Base-by-base conservation (phyloP, 2,888 invertebrate species). In the Vesta saturnalis region DNA sequence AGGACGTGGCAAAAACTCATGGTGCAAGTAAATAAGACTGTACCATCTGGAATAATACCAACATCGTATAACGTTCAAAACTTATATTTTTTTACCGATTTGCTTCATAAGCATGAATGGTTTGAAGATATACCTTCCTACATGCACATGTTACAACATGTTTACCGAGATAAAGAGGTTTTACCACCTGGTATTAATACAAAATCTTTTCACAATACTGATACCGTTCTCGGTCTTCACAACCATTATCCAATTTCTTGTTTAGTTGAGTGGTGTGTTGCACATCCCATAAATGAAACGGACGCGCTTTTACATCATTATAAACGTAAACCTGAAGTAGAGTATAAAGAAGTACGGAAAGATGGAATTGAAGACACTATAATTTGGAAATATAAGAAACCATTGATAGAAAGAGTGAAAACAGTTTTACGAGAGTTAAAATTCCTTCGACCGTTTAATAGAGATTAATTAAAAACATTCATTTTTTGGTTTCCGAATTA, bases 91-190 rank as follows among this genome's bases (percentile, higher is more conserved):
- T 88, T 96, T 76, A 95, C 96, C 81, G 92, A 94, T 82, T 88
- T 94, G 76, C 88, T 90, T 74, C 92, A 93, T 83, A 89, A 88
- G 71, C 94, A 94, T 80, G 91, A 90, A 69, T 91, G 89, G 87
- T 92, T 92, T 84, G 90, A 91, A 76, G 91, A 91, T 78, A 89
- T 91, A 76, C 94, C 94, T 67, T 90, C 71, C 56, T 94, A 96
- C 83, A 91, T 96, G 92, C 96, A 96, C 85, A 96, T 96, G 96
- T 83, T 96, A 81, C 95, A 95, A 84, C 95, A 96, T 85, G 95
- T 95, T 52, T 94, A 94, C 83, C 89, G 96, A 64, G 92, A 95
- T 74, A 91, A 91, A 81, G 96, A 96, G 85, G 96, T 94, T 85
- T 96, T 96, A 5, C 95, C 95, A 83, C 95, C 95, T 4, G 94